These are phyloP conservation scores for Myopa testacea DNA, from an alignment of 2,888 invertebrate species.

Conservation along the genomic window DNA sequence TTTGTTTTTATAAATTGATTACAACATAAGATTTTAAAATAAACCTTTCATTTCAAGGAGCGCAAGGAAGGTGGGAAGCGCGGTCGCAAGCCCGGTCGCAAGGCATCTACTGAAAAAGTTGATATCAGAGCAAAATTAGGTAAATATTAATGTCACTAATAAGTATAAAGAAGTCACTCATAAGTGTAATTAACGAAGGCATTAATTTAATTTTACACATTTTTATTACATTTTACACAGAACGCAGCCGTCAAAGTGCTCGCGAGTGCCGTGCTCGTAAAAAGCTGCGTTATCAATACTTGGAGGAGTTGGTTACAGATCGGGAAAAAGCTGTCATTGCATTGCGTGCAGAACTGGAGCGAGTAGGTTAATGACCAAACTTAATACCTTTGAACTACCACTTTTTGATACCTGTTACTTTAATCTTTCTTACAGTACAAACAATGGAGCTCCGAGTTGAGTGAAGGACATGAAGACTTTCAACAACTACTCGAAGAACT, in stretches of 20 bases:
- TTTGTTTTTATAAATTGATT: too few species aligned
- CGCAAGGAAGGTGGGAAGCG: slow-evolving; percentile 87
- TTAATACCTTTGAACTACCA: slow-evolving; percentile 13
- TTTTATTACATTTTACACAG: slow-evolving; percentile 68
- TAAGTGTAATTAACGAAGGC: not conserved
- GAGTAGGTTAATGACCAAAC: slow-evolving; percentile 73
- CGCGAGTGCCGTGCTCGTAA: slow-evolving; percentile 97
- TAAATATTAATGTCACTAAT: slow-evolving; percentile 62
- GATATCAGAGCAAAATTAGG: slow-evolving; percentile 95
- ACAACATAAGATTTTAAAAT: too few species aligned
- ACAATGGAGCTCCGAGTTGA: slow-evolving; percentile 83
- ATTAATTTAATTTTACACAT: too few species aligned
- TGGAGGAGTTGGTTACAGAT: slow-evolving; percentile 94
- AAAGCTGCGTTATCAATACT: slow-evolving; percentile 95
- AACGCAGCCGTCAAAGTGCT: slow-evolving; percentile 96
- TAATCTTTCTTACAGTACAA: slow-evolving; percentile 74
- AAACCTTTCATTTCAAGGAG: slow-evolving; percentile 56
- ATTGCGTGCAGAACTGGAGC: slow-evolving; percentile 89
- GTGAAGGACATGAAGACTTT: slow-evolving; percentile 83
- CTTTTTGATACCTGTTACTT: slow-evolving; percentile 17
- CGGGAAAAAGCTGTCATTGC: slow-evolving; percentile 92
- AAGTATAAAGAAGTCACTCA: not conserved
- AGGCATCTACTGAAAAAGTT: slow-evolving; percentile 86
- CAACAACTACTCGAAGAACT: slow-evolving; percentile 81
- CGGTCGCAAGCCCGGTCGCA: slow-evolving; percentile 89